phyloP scores from a whole-genome alignment of 1,140 invertebrate species.

The Tetramorium parvispinum region DNA sequence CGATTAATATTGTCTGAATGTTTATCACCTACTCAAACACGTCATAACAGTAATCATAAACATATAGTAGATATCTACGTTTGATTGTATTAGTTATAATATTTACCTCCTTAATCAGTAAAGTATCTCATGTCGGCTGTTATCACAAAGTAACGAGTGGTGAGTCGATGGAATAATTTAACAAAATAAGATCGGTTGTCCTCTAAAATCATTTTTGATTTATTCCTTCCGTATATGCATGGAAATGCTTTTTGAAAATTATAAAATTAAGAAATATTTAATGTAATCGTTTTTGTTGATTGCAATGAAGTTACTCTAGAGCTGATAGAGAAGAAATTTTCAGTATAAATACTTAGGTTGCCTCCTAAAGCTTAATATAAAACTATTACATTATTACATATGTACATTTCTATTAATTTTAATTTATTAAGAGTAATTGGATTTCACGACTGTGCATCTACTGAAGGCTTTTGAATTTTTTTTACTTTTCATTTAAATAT shows the following conservation, averaged over 20 bases:
- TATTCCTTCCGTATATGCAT: slow-evolving; percentile 70
- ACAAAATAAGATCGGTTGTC: slow-evolving; percentile 41
- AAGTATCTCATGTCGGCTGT: slow-evolving; percentile 34
- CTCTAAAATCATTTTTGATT: slow-evolving; percentile 19
- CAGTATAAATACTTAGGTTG: neutral
- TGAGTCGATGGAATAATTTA: slow-evolving; percentile 69
- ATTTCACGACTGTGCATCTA: slow-evolving; percentile 59
- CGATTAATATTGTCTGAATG: slow-evolving; percentile 56
- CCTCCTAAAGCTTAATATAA: neutral
- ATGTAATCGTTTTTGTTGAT: neutral
- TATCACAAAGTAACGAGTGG: slow-evolving; percentile 18
- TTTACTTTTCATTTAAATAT: slow-evolving; percentile 41
- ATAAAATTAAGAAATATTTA: neutral
- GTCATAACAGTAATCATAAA: slow-evolving; percentile 70
- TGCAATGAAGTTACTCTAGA: neutral
- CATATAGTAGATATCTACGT: slow-evolving; percentile 66
- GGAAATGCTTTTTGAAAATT: slow-evolving; percentile 61
- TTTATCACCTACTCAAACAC: slow-evolving; percentile 65
- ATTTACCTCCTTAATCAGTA: slow-evolving; percentile 55
- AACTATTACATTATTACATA: slow-evolving; percentile 28
- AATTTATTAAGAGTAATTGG: slow-evolving; percentile 27
- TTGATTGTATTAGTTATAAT: slow-evolving; percentile 63
- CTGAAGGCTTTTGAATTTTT: slow-evolving; percentile 51
- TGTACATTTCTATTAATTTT: slow-evolving; percentile 30
- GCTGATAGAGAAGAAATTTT: neutral